These are phyloP conservation scores for Cladorhizidae sp. DNA, from an alignment of 37 sponge, comb jelly and placozoan genomes.

Conservation along the genomic window DNA sequence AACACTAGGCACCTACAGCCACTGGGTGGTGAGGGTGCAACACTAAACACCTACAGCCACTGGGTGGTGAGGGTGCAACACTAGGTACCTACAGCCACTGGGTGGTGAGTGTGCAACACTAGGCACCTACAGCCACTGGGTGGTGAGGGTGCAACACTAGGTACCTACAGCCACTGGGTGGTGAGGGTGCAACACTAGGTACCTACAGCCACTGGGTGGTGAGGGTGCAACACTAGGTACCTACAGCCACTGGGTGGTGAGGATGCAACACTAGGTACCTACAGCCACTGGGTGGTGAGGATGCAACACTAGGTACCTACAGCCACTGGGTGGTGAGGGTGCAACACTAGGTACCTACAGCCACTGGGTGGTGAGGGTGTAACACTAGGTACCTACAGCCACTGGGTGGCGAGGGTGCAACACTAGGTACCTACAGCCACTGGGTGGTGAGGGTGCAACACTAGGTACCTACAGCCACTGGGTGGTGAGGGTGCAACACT, in stretches of 20 bases:
- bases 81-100: slow-evolving; percentile 10
- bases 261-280: slow-evolving; percentile 10
- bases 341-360: not conserved
- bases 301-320: not conserved
- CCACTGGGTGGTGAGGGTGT: no score
- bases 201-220: no score
- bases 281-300: no score
- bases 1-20: not conserved
- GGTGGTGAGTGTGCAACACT: not conserved
- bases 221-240: not conserved
- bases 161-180: slow-evolving; percentile 4
- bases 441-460: no score
- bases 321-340: slow-evolving; percentile 4
- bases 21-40: slow-evolving; percentile 7
- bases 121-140: no score
- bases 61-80: no score
- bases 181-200: slow-evolving; percentile 6
- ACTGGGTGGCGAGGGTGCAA: slow-evolving; percentile 6
- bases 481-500: not conserved
- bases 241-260: not conserved
- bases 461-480: slow-evolving; percentile 10
- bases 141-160: not conserved
- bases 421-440: no score
- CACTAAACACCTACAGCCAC: no score
- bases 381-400: not conserved